These are phyloP conservation scores for Peromyscus eremicus DNA, from an alignment of 2,797 vertebrate genomes.

Conservation along the genomic window DNA sequence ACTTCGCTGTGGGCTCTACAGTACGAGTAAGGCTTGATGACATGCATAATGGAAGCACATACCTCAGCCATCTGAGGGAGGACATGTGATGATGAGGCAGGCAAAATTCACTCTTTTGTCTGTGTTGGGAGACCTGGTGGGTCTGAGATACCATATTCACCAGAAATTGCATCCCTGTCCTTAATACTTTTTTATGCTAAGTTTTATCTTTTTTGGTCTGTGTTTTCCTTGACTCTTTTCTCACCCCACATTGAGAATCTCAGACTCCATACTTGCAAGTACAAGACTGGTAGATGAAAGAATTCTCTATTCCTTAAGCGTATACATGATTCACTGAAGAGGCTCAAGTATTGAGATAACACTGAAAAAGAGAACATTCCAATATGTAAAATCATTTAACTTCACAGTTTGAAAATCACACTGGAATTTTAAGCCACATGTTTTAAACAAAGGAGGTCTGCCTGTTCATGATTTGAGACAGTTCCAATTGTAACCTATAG, in stretches of 20 bases:
- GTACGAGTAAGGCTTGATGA: background rate
- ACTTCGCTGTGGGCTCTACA: background rate
- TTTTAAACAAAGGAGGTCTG: background rate
- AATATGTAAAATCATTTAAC: conserved; percentile 19
- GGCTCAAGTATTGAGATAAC: background rate
- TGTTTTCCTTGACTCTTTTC: background rate
- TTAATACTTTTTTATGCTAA: background rate
- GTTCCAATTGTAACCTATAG: background rate
- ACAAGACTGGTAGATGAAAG: background rate
- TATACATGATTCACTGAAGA: background rate
- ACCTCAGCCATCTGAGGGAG: background rate
- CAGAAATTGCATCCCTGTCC: background rate
- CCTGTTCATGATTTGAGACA: background rate
- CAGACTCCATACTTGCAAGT: background rate
- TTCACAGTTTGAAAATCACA: conserved; percentile 3
- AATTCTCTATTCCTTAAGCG: background rate
- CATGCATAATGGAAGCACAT: background rate
- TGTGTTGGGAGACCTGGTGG: background rate
- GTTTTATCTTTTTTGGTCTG: background rate
- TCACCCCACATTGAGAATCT: background rate
- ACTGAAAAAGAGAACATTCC: background rate
- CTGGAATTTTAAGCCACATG: conserved; percentile 26
- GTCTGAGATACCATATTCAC: background rate
- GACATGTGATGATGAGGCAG: too few relatives aligned
- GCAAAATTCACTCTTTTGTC: background rate